Conservation (phyloP, 1,140 invertebrate species). For the Trypoxylus dichotomus region DNA sequence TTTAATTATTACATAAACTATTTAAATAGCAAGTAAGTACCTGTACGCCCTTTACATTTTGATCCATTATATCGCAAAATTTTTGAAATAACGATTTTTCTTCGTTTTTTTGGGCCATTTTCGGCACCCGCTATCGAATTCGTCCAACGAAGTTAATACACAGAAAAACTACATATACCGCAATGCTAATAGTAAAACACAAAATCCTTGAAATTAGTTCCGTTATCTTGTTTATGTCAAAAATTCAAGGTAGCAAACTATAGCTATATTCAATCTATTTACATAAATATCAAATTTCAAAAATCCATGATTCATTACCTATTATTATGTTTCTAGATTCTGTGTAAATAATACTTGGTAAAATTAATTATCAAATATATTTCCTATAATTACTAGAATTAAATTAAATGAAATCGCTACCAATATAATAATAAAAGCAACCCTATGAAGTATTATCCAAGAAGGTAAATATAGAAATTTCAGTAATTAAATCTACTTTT, state of each 20-base stretch:
- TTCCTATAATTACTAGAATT: neutral
- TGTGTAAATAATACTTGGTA: neutral
- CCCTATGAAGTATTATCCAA: no score
- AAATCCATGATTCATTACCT: neutral
- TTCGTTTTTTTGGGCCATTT: neutral
- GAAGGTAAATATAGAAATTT: no score
- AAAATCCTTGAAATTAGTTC: neutral
- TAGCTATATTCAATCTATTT: neutral
- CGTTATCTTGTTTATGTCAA: conserved; percentile 20
- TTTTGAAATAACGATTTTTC: conserved; percentile 44
- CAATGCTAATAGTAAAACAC: conserved; percentile 9
- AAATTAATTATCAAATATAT: neutral
- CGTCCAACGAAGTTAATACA: neutral
- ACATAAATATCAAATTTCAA: neutral
- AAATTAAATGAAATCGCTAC: neutral
- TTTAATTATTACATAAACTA: conserved; percentile 31
- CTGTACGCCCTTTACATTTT: conserved; percentile 53
- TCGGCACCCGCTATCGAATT: neutral
- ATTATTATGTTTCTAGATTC: neutral
- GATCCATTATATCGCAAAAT: conserved; percentile 53
- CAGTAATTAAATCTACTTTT: no score
- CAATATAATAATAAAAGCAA: no score
- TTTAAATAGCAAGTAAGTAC: conserved; percentile 43
- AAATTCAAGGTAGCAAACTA: neutral
- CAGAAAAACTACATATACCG: neutral